Conservation (phyloP, 2,113 vertebrate genomes). For the Brachirus orientalis region DNA sequence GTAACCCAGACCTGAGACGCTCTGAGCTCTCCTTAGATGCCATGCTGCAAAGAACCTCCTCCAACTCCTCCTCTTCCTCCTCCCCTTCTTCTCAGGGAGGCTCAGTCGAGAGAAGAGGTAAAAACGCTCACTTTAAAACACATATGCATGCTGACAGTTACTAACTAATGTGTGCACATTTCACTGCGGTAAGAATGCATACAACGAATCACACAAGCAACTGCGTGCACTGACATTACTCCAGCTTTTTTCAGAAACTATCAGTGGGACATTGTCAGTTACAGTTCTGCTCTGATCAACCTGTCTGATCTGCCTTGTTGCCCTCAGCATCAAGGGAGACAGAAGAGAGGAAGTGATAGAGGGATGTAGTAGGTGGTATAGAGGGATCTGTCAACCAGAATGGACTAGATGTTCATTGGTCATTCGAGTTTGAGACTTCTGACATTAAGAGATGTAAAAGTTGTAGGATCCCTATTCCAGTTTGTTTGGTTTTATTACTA, state of each 20-base stretch:
- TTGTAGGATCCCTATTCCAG: background rate
- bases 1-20: conserved; percentile 93
- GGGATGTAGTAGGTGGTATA: conserved; percentile 30
- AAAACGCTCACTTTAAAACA: conserved; percentile 10
- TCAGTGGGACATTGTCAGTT: conserved; percentile 43
- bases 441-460: background rate
- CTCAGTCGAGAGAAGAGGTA: conserved; percentile 90
- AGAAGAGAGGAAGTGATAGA: conserved; percentile 52
- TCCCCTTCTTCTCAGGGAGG: conserved; percentile 95
- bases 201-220: background rate
- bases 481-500: too few relatives aligned
- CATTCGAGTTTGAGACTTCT: too few relatives aligned
- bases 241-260: conserved; percentile 11
- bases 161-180: background rate
- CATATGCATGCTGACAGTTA: background rate
- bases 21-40: conserved; percentile 89
- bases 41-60: conserved; percentile 92
- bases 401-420: conserved; percentile 20
- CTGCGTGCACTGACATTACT: background rate
- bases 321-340: conserved; percentile 52
- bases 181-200: too few relatives aligned
- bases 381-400: conserved; percentile 55
- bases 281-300: conserved; percentile 73
- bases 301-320: conserved; percentile 68
- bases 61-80: conserved; percentile 96